phyloP scores from a whole-genome alignment of 2,888 invertebrate species.

The Lochmaea crataegi region DNA sequence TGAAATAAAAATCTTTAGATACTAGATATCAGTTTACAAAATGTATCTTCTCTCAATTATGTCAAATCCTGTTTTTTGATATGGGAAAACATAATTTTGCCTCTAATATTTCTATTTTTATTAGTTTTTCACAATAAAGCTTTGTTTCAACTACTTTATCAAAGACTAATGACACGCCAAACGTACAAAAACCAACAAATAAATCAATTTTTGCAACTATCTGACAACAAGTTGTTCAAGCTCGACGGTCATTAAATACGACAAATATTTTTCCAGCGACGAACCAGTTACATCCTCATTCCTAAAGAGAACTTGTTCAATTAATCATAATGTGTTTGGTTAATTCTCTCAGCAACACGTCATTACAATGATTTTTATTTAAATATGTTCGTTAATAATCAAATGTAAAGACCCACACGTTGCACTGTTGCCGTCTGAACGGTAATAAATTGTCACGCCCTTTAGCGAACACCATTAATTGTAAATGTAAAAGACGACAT shows the following conservation, averaged over 20 bases:
- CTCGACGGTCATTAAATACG: constrained; percentile 18
- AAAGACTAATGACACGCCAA: background rate
- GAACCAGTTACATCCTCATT: constrained; percentile 32
- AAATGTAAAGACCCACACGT: constrained; percentile 27
- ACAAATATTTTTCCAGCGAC: background rate
- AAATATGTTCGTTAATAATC: constrained; percentile 40
- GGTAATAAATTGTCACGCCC: constrained; percentile 48
- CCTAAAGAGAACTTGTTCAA: constrained; percentile 23
- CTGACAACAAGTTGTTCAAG: constrained; percentile 3
- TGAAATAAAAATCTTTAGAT: too few species aligned
- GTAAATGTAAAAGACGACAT: constrained; percentile 32
- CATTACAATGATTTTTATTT: constrained; percentile 34
- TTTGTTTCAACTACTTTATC: too few species aligned
- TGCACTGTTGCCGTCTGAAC: constrained; percentile 9
- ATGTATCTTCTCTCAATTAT: background rate
- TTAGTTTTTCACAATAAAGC: too few species aligned
- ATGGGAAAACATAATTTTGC: too few species aligned
- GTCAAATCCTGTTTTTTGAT: too few species aligned
- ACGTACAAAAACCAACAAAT: background rate
- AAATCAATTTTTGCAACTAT: background rate
- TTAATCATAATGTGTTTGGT: constrained; percentile 28
- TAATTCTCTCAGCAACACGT: constrained; percentile 32
- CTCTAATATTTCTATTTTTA: too few species aligned
- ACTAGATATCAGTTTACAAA: too few species aligned
- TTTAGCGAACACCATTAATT: constrained; percentile 45